Base-by-base conservation (phyloP, 1,140 invertebrate species). In the Caenorhabditis briggsae region DNA sequence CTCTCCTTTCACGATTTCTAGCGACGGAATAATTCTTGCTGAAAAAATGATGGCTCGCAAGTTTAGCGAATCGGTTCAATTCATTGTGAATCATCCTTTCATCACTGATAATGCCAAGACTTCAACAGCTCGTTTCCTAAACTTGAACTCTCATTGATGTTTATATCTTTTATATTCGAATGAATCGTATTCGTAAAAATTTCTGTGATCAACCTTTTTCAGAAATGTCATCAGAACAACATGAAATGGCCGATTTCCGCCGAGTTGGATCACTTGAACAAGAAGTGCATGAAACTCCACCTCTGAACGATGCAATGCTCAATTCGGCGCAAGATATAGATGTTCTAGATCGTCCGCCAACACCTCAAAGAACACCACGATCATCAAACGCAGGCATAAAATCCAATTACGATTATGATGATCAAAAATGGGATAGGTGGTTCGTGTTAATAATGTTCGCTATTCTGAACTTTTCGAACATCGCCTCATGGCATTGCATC, bases 31-130 rank as follows among this genome's bases (percentile, higher is more conserved):
- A 11, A 78, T 25, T 20, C 70, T 78, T 23, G 43, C 70, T 3
- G 46, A 50, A 53, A 78, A 78, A 78, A 78, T 78, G 70, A 78
- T 78, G 70, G 70, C 70, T 20, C 70, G 70, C 6, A 78, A 78
- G 23, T 78, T 78, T 46, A 50, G 70, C n/a, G 70, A 78, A 50
- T 50, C 70, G 1, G 70, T 78, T 78, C 70, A 78, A 8, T 78
- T 53, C 14, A 78, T 78, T 23, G 53, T 78, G 20, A 78, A n/a
- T 14, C 70, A 78, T 23, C 18, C 70, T 2, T 78, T 78, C 46
- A 78, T 78, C 11, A 11, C 20, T 23, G 70, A 78, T 12, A 78
- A 78, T 23, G 50, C 43, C 1, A 78, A 78, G 53, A 25, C 23
- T n/a, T 53, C 70, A 25, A 78, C 70, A 23, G 70, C 70, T 53